Base-by-base conservation (phyloP, 1,140 invertebrate genomes). In the Zaprionus africanus region DNA sequence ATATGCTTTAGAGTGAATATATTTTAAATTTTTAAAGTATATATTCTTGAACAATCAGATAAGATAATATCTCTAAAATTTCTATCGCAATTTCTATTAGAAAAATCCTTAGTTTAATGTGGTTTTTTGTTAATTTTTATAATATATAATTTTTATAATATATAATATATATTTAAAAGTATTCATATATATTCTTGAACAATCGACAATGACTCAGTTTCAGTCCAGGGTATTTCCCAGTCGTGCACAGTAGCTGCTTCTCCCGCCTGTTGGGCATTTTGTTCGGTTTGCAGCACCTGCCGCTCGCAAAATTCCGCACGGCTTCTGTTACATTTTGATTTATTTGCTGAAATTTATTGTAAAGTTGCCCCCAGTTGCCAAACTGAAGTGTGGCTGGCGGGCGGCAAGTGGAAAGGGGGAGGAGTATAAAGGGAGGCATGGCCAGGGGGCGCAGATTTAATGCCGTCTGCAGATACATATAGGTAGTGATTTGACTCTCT, bases 311-410 rank as follows among this genome's bases (percentile, higher is more conserved):
- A 87, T 87, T 80, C 78, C 84, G 74, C 83, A 76, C 77, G 80
- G 83, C 83, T 87, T 82, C 80, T 82, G 81, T 87, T 83, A 88
- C 83, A 87, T 88, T 87, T 87, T 87, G 84, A 87, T 87, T 87
- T 87, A 87, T 87, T 87, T 87, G 83, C 84, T 83, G 80, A 87
- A 87, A 87, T 87, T 87, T 87, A 87, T 87, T 87, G 84, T 87
- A 78, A 87, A 81, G 74, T 78, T 79, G 79, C 86, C 68, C 69
- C 62, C 69, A 60, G 65, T 63, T 71, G 60, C 46, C 73, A 70
- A 70, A 64, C 53, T 76, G 54, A 76, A 75, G 69, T 74, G 65
- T 60, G 46, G 46, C 22, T 51, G 19, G 41, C 41, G 11, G 41
- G 41, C 41, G 24, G 34, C n/a, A 31, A 9, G 24, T 15, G 26